Conservation (phyloP, 2,113 vertebrate genomes). For the Pomatorhinus ruficollis region DNA sequence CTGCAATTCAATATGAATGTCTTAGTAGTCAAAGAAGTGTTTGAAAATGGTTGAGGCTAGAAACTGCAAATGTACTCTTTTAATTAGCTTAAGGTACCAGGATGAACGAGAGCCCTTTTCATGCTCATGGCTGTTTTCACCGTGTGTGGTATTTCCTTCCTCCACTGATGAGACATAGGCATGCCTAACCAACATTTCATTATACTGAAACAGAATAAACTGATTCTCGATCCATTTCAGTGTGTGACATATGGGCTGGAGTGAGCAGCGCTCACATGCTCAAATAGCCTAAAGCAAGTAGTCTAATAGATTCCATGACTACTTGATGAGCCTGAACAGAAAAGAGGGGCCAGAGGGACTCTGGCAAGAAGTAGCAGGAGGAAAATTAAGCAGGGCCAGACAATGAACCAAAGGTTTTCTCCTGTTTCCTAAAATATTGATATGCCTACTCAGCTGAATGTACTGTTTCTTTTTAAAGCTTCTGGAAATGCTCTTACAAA, state of each 20-base stretch:
- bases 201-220: not conserved
- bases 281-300: constrained; percentile 21
- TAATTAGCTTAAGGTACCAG: not conserved
- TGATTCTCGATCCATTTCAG: not conserved
- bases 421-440: constrained; percentile 57
- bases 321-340: constrained; percentile 63
- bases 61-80: not conserved
- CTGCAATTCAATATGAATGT: not conserved
- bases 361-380: constrained; percentile 22
- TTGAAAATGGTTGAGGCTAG: not conserved
- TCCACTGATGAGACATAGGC: not conserved
- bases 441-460: constrained; percentile 27
- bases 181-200: not conserved
- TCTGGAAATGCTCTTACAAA: constrained; percentile 70
- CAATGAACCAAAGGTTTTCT: constrained; percentile 50
- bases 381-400: constrained; percentile 25
- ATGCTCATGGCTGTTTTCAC: not conserved
- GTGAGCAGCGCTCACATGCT: not conserved
- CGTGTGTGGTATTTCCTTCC: not conserved
- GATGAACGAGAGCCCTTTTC: not conserved
- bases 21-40: constrained; percentile 25
- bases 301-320: constrained; percentile 64
- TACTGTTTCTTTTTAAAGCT: constrained; percentile 63
- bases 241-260: not conserved
- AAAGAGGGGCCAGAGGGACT: constrained; percentile 11